phyloP scores from a whole-genome alignment of 2,113 vertebrate species.

The Zingel zingel region DNA sequence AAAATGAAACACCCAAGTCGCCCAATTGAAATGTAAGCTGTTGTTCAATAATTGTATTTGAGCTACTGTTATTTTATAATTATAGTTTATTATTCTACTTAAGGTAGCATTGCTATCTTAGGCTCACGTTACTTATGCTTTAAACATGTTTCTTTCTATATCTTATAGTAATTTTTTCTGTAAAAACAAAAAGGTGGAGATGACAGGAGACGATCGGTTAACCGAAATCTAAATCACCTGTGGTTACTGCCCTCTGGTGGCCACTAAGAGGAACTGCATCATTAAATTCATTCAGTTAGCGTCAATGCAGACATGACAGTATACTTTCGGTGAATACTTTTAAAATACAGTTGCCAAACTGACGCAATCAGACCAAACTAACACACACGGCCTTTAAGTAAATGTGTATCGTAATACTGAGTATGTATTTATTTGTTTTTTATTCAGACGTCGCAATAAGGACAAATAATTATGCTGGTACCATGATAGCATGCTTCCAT shows the following conservation, averaged over 20 bases:
- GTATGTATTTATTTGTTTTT: neutral
- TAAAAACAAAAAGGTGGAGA: neutral
- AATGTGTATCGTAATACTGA: neutral
- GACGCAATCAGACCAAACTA: too few relatives aligned
- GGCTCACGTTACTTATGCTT: too few relatives aligned
- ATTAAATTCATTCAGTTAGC: neutral
- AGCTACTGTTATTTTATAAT: too few relatives aligned
- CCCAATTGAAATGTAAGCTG: constrained; percentile 52
- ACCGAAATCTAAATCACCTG: neutral
- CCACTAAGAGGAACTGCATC: neutral
- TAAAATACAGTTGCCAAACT: neutral
- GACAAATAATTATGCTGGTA: neutral
- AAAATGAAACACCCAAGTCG: constrained; percentile 8
- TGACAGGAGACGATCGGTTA: neutral
- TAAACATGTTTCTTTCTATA: neutral
- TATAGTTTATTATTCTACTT: neutral
- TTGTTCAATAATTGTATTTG: neutral
- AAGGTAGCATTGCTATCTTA: neutral
- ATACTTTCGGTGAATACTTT: neutral
- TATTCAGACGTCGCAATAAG: neutral
- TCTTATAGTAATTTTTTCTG: neutral
- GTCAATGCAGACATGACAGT: neutral
- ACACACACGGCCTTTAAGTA: neutral
- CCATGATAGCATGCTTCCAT: neutral
- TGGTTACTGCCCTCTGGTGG: neutral